phyloP scores from a whole-genome alignment of 2,113 vertebrate species.

The Nycticorax nycticorax region DNA sequence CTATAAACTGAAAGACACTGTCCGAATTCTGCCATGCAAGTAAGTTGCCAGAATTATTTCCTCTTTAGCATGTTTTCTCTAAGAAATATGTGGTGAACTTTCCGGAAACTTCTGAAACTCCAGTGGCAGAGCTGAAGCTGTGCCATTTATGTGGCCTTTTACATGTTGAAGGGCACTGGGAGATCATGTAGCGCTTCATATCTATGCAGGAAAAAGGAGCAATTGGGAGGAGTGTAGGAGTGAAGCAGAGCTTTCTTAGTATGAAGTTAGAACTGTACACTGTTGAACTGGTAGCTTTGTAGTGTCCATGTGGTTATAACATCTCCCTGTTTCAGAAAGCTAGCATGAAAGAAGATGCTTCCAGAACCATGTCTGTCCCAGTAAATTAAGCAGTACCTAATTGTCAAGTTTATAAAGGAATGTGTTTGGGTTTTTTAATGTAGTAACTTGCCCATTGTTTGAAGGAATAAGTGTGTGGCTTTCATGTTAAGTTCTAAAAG shows the following conservation, averaged over 20 bases:
- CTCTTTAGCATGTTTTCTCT: background rate
- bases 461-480: background rate
- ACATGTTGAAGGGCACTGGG: background rate
- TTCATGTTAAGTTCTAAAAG: background rate
- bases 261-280: background rate
- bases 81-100: background rate
- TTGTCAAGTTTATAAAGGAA: background rate
- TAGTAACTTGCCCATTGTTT: background rate
- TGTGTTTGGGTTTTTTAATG: background rate
- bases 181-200: accelerated
- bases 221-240: background rate
- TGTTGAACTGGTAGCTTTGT: background rate
- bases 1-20: slow-evolving; percentile 80
- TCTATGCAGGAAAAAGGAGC: background rate
- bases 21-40: slow-evolving; percentile 85
- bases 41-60: slow-evolving; percentile 55
- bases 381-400: background rate
- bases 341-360: background rate
- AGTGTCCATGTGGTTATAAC: background rate
- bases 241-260: background rate
- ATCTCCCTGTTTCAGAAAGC: background rate
- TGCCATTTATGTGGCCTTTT: background rate
- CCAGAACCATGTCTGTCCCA: background rate
- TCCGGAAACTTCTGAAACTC: background rate
- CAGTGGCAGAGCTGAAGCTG: background rate